phyloP scores from a whole-genome alignment of 2,888 invertebrate genomes.

The Epiblema foenella region DNA sequence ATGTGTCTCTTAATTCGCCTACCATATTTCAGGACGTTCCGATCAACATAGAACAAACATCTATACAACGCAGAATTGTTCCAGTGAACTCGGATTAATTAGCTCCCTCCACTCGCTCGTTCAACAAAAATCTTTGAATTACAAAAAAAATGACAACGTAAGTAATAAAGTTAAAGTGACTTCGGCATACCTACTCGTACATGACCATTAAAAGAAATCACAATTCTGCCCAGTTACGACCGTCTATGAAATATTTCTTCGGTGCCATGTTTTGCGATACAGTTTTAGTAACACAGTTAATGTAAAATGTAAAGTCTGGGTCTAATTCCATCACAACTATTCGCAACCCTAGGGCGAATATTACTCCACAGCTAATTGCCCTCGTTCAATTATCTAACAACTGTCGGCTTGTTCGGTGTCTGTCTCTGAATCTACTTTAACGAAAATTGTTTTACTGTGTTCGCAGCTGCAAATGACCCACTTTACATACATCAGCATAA shows the following conservation, averaged over 20 bases:
- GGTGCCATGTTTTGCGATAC: background rate
- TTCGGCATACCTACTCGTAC: no score
- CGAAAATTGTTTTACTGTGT: slow-evolving; percentile 51
- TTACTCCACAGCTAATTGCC: background rate
- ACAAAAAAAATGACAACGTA: no score
- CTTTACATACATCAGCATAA: background rate
- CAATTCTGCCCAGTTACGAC: background rate
- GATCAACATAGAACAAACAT: no score
- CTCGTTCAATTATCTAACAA: background rate
- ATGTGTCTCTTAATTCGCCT: no score
- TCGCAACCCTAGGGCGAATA: slow-evolving; percentile 1
- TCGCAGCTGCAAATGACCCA: background rate
- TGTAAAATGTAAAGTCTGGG: background rate
- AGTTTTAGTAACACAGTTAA: background rate
- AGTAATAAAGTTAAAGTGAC: no score
- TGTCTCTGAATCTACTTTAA: slow-evolving; percentile 65
- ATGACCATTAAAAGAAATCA: background rate
- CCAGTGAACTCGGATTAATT: no score
- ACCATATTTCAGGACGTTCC: no score
- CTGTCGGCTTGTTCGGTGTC: slow-evolving; percentile 41
- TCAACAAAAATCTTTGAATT: no score
- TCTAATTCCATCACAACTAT: background rate
- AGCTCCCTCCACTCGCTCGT: no score
- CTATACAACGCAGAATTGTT: no score
- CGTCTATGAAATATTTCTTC: background rate